A percentile compares a stretch with the other conserved stretches of the same genome.
Evolutionary conservation across 2,113 vertebrate genomes (phyloP).

Genomic region (Hippolais icterina): DNA sequence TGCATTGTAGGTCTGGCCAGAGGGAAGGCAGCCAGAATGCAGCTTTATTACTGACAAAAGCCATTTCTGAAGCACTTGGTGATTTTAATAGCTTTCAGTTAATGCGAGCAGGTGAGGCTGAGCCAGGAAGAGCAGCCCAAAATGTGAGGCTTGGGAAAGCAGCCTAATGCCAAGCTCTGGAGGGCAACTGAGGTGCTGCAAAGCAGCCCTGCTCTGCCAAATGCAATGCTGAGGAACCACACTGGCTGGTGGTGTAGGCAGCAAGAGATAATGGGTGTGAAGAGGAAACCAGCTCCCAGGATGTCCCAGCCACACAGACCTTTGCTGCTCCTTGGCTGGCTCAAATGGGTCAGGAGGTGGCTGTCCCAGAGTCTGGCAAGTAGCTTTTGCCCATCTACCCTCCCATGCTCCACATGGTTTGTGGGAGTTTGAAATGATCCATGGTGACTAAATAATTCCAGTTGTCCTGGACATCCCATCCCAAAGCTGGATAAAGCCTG

Average conservation of each 20-base stretch:
- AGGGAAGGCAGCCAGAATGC: neutral
- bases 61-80: neutral
- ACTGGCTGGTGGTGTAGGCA: neutral
- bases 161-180: neutral
- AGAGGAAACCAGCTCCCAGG: rapidly evolving
- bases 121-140: neutral
- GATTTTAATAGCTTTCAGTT: neutral
- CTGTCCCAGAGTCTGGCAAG: neutral
- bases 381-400: neutral
- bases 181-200: neutral
- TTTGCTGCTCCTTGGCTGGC: neutral
- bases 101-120: neutral
- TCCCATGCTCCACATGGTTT: neutral
- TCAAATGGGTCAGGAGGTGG: neutral
- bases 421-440: neutral
- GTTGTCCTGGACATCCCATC: neutral
- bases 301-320: neutral
- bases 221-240: rapidly evolving
- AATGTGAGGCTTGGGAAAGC: neutral
- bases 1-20: neutral
- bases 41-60: neutral
- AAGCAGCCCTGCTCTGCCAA: neutral
- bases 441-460: neutral
- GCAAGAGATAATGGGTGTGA: neutral
- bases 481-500: neutral